Evolutionary conservation across 2,888 invertebrate genomes (phyloP).

Genomic region (Trichopria drosophilae): DNA sequence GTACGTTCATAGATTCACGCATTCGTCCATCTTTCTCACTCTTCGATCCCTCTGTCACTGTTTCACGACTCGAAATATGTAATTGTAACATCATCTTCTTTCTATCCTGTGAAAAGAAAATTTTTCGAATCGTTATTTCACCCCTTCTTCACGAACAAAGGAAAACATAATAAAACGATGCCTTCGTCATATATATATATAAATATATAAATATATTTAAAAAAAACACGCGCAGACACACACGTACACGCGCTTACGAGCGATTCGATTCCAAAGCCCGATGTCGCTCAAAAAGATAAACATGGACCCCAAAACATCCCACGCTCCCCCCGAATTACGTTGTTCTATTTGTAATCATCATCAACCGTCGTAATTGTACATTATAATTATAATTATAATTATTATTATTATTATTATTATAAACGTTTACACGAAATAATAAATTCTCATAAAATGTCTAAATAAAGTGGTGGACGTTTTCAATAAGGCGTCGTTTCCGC

Average conservation of each 20-base stretch:
- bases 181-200: neutral
- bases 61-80: too few species aligned
- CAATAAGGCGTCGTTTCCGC: too few species aligned
- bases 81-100: too few species aligned
- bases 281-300: conserved; percentile 23
- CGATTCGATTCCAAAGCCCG: conserved; percentile 8
- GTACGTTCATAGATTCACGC: too few species aligned
- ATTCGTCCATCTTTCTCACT: too few species aligned
- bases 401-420: conserved; percentile 58
- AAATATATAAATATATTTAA: conserved; percentile 15
- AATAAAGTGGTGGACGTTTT: too few species aligned
- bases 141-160: too few species aligned
- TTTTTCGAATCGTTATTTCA: too few species aligned
- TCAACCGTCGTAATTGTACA: conserved; percentile 59
- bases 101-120: too few species aligned
- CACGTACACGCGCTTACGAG: conserved; percentile 26
- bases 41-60: too few species aligned
- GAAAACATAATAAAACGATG: too few species aligned
- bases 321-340: conserved; percentile 50
- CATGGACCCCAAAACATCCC: conserved; percentile 24
- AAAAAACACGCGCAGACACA: conserved; percentile 23
- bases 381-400: conserved; percentile 59
- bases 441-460: conserved; percentile 60
- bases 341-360: conserved; percentile 60
- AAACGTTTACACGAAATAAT: conserved; percentile 60